phyloP scores from a whole-genome alignment of 2,888 invertebrate species.

The Leptinotarsa rubiginosa region DNA sequence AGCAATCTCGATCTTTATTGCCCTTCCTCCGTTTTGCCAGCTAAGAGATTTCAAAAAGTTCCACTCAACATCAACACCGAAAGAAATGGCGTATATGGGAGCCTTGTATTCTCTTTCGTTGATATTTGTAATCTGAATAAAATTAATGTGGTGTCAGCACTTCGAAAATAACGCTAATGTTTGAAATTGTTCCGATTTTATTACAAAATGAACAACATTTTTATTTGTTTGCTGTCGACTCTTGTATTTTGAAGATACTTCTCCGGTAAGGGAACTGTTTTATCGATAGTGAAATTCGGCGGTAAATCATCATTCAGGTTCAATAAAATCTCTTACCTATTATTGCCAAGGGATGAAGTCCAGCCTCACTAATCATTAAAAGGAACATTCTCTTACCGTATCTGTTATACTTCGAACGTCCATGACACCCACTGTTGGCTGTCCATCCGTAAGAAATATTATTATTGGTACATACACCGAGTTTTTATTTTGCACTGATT shows the following conservation, averaged over 20 bases:
- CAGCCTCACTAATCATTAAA: too few relatives aligned
- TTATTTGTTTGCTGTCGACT: too few relatives aligned
- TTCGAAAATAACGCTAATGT: too few relatives aligned
- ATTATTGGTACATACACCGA: conserved; percentile 69
- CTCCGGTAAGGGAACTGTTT: too few relatives aligned
- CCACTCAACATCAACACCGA: conserved; percentile 75
- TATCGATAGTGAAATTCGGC: too few relatives aligned
- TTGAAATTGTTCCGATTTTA: too few relatives aligned
- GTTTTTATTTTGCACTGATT: conserved; percentile 40
- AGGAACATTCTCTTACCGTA: not conserved
- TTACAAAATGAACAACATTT: too few relatives aligned
- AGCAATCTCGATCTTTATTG: conserved; percentile 75
- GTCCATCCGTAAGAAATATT: conserved; percentile 75
- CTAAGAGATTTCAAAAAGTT: conserved; percentile 74
- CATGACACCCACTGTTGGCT: conserved; percentile 70
- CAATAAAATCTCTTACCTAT: too few relatives aligned
- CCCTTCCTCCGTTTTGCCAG: conserved; percentile 73
- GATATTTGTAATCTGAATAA: conserved; percentile 60
- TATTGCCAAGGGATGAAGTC: too few relatives aligned
- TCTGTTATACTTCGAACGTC: not conserved
- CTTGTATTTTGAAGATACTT: too few relatives aligned
- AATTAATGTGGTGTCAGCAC: not conserved
- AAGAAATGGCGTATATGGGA: conserved; percentile 74
- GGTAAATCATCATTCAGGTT: too few relatives aligned
- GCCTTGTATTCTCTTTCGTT: conserved; percentile 63